Percentiles rank a stretch among this genome's conserved stretches.
Conservation (phyloP, 2,113 vertebrate genomes). For the Psilopogon haemacephalus region DNA sequence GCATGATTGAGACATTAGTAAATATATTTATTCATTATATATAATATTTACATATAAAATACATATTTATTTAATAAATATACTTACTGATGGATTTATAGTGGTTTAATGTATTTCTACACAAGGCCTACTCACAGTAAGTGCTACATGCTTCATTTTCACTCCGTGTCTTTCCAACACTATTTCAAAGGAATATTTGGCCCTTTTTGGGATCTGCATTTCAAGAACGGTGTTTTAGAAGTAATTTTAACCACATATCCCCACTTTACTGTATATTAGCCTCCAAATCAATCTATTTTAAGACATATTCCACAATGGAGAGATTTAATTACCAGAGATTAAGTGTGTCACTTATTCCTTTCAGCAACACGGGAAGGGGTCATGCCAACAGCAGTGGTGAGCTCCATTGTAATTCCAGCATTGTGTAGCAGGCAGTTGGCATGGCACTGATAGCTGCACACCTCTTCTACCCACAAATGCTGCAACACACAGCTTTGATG, state of each 20-base stretch:
- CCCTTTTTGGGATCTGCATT: not conserved
- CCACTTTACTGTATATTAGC: not conserved
- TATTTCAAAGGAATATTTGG: not conserved
- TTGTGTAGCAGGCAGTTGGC: not conserved
- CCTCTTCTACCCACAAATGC: not conserved
- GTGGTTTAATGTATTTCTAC: not conserved
- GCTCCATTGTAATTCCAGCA: not conserved
- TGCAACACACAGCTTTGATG: not conserved
- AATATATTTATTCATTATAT: not conserved
- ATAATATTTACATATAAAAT: too few relatives aligned
- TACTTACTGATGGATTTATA: not conserved
- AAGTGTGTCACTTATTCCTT: not conserved
- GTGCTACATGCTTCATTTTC: not conserved
- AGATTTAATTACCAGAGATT: not conserved
- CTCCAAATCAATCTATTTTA: not conserved
- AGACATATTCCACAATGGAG: not conserved
- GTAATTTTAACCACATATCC: not conserved
- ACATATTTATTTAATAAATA: not conserved
- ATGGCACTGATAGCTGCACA: not conserved
- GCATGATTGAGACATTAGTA: not conserved
- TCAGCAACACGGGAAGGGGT: not conserved
- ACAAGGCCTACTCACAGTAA: not conserved
- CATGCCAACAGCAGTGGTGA: not conserved
- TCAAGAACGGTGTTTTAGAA: not conserved
- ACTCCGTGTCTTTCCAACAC: not conserved